Base-by-base conservation (phyloP, 2,888 invertebrate genomes). In the Bursaphelenchus okinawaensis region DNA sequence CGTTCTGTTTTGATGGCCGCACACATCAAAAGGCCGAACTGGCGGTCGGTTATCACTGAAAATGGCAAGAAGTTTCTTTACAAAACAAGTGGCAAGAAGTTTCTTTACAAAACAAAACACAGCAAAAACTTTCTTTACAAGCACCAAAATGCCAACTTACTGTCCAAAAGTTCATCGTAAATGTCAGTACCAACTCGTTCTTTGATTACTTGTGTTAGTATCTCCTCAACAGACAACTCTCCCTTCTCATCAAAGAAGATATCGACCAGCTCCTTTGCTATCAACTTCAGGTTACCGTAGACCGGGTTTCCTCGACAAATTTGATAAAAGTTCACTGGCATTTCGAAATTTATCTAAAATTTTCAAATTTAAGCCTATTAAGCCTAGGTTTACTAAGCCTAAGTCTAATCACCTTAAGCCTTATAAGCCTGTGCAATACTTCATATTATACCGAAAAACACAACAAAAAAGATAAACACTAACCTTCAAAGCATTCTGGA, bases 11-110 rank as follows among this genome's bases (percentile, higher is more conserved):
- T 27, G 1, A 59, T 52, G 12, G 60, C 60, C 2, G 60, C 60
- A 9, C 55, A 31, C 24, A 59, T 52, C 52, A 59, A 27, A 1
- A 59, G 4, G 12, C 60, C 60, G 57, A 55, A 59, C 52, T 40
- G 31, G 3, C 60, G 60, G 7, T 59, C 51, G 16, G 58, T 24
- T 1, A 59, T 51, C 16, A n/a, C 60, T 59, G 28, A 59, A 59
- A 59, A 28, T 27, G 24, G 40, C n/a, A 12, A 40, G 12, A 40
- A 40, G 16, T 6, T 1, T 40, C 12, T 4, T 40, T 16, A 16
- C n/a, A 4, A 4, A 40, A 40, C 12, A 40, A 16, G 6, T 40
- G 16, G 1, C 40, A 40, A 40, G n/a, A 40, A 40, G 40, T 4
- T 6, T n/a, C n/a, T n/a, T 29, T 29, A 29, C 31, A 29, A 29